Conservation (phyloP, 2,113 vertebrate species). For the Origma solitaria region DNA sequence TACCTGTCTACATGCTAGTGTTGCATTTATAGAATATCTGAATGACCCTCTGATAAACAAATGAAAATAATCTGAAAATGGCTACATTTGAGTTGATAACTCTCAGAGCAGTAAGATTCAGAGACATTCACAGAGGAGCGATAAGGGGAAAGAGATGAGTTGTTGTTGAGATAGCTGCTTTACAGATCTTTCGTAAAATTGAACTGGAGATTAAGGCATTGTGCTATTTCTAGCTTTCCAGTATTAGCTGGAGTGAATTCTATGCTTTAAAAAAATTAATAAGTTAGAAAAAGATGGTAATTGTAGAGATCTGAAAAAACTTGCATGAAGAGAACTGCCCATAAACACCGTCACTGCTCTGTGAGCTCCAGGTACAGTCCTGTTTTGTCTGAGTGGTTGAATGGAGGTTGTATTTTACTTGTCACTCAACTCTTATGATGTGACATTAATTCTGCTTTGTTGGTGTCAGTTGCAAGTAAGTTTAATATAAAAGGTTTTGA, state of each 20-base stretch:
- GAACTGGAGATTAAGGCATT: neutral
- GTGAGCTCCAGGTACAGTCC: neutral
- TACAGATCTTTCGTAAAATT: neutral
- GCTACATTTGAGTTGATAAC: neutral
- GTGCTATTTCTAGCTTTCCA: neutral
- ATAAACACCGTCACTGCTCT: neutral
- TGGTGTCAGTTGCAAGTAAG: neutral
- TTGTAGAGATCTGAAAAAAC: neutral
- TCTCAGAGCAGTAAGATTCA: neutral
- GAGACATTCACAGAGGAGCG: neutral
- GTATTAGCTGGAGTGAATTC: neutral
- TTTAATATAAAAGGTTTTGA: neutral
- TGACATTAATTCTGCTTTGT: neutral
- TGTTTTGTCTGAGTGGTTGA: neutral
- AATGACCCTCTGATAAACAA: neutral
- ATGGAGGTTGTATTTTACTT: neutral
- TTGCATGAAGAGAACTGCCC: neutral
- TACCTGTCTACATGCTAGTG: neutral
- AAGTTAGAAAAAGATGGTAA: neutral
- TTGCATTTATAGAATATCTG: neutral
- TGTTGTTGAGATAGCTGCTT: neutral
- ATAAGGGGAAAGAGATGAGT: neutral
- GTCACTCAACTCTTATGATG: neutral
- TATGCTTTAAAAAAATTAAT: neutral
- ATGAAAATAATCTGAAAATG: neutral